phyloP scores from a whole-genome alignment of 1,140 invertebrate genomes.

The Branchinecta lynchi region DNA sequence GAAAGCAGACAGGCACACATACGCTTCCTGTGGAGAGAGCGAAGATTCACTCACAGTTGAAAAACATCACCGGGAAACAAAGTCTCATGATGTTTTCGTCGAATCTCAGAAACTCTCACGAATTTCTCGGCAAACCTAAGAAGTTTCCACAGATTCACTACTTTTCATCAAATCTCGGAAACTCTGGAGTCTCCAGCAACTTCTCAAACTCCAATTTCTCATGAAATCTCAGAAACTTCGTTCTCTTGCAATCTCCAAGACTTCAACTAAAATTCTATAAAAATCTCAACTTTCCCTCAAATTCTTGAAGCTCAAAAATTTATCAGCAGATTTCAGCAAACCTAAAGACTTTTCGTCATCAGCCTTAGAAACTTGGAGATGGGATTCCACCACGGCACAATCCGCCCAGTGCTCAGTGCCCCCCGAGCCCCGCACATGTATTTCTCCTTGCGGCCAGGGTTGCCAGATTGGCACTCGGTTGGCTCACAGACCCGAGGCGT shows the following conservation, averaged over 20 bases:
- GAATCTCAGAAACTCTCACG: no score
- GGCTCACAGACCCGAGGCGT: conserved; percentile 29
- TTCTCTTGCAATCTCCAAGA: neutral
- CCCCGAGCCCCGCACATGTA: conserved; percentile 13
- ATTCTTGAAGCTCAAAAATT: neutral
- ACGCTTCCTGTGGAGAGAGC: no score
- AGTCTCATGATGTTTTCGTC: no score
- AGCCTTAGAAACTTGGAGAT: neutral
- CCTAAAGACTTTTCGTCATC: neutral
- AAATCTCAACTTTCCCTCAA: neutral
- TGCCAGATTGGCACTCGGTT: conserved; percentile 12
- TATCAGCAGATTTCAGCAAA: neutral
- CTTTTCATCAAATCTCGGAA: no score
- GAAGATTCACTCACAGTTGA: no score
- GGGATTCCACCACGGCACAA: neutral
- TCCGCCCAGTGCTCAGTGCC: neutral
- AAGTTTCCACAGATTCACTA: no score
- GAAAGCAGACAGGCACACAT: no score
- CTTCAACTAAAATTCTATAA: neutral
- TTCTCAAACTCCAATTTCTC: no score
- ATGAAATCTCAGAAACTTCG: neutral
- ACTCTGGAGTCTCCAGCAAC: no score
- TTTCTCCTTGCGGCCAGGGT: conserved; percentile 16
- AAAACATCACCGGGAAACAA: no score
- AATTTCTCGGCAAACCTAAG: no score